Conservation (phyloP, 2,888 invertebrate genomes). For the Drosophila antonietae region DNA sequence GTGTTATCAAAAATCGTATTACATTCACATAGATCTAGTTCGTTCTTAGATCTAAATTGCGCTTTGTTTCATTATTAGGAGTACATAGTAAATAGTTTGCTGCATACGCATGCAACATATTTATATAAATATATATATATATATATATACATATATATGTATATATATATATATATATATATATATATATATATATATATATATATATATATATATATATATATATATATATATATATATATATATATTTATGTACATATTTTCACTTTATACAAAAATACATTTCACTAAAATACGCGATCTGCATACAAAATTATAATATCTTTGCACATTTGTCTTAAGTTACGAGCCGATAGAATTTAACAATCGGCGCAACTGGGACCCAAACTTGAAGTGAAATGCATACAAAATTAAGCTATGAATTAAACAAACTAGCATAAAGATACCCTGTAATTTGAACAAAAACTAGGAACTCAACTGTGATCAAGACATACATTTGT, state of each 20-base stretch:
- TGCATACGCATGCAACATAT: conserved; percentile 35
- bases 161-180: conserved; percentile 8
- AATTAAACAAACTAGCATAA: not conserved
- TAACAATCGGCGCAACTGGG: conserved; percentile 50
- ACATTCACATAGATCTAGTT: conserved; percentile 59
- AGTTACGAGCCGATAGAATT: conserved; percentile 34
- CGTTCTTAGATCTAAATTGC: conserved; percentile 57
- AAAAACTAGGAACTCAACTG: not conserved
- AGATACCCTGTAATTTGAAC: not conserved
- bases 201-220: conserved; percentile 7
- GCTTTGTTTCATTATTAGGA: conserved; percentile 47
- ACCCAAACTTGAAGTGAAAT: conserved; percentile 27
- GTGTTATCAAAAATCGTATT: conserved; percentile 57
- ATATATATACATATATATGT: conserved; percentile 23
- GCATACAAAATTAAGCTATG: not conserved
- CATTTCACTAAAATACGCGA: conserved; percentile 77
- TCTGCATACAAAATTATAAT: conserved; percentile 70
- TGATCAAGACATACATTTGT: not conserved
- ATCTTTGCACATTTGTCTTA: conserved; percentile 50
- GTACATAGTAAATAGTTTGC: conserved; percentile 49
- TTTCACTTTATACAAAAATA: conserved; percentile 74
- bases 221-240: conserved; percentile 28
- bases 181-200: conserved; percentile 29
- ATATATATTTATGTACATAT: conserved; percentile 31
- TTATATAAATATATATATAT: conserved; percentile 2